These are phyloP conservation scores for Sciurus carolinensis DNA, from an alignment of 2,797 vertebrate species.

Conservation along the genomic window DNA sequence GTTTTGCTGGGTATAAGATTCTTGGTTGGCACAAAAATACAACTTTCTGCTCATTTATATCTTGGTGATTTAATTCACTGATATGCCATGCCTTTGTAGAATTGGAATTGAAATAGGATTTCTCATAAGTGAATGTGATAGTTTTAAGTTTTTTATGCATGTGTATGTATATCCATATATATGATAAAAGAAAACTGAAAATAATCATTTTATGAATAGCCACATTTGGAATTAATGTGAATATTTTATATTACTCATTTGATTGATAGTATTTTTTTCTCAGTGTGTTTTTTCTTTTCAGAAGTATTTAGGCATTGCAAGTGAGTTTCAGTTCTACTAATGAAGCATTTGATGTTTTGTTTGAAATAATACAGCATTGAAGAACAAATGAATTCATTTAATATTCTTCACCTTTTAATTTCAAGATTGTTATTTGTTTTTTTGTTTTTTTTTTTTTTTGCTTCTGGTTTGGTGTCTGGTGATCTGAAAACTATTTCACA, in stretches of 20 bases:
- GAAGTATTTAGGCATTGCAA: constrained; percentile 52
- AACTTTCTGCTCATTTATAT: constrained; percentile 40
- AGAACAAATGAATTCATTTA: background rate
- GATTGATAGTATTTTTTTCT: constrained; percentile 63
- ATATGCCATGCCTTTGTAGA: background rate
- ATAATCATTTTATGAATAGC: constrained; percentile 45
- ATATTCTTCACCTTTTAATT: constrained; percentile 55
- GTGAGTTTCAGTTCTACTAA: constrained; percentile 43
- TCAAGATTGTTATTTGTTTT: constrained; percentile 13
- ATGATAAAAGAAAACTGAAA: constrained; percentile 57
- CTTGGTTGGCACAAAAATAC: too few relatives aligned
- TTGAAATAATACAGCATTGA: constrained; percentile 20
- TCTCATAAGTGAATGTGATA: constrained; percentile 49
- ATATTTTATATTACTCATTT: constrained; percentile 62
- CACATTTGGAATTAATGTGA: constrained; percentile 59
- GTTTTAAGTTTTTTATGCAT: constrained; percentile 22
- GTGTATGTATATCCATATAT: background rate
- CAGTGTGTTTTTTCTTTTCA: constrained; percentile 68
- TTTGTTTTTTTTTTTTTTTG: background rate
- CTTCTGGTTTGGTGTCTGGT: constrained; percentile 45
- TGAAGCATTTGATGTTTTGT: constrained; percentile 62
- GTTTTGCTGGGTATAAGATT: too few relatives aligned
- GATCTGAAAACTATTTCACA: constrained; percentile 71
- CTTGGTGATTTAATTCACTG: constrained; percentile 13
- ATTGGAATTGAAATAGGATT: constrained; percentile 51